Conservation (phyloP, 2,888 invertebrate species). For the Tanytarsus gracilentus region DNA sequence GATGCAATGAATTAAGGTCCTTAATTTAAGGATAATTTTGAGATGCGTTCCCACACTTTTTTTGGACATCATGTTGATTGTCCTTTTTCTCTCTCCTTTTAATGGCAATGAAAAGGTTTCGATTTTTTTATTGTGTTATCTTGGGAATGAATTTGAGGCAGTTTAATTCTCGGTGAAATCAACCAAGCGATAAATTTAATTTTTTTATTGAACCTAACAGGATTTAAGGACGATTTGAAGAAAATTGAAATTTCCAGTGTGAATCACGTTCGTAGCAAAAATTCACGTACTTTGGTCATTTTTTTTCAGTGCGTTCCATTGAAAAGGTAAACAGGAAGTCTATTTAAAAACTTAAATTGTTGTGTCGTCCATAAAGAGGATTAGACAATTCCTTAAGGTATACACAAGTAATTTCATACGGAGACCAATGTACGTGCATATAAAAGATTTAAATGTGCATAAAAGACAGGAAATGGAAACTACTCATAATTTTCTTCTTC, state of each 20-base stretch:
- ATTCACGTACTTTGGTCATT: constrained; percentile 5
- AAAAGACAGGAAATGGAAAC: constrained; percentile 23
- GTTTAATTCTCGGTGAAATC: too few relatives aligned
- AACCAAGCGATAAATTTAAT: too few relatives aligned
- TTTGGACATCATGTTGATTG: neutral
- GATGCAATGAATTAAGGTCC: constrained; percentile 4
- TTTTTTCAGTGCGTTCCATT: neutral
- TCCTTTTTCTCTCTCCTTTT: constrained; percentile 7
- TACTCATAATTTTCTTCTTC: neutral
- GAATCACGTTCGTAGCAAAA: constrained; percentile 2
- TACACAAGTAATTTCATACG: neutral
- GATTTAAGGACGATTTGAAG: too few relatives aligned
- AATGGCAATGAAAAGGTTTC: neutral
- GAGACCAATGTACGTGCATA: neutral
- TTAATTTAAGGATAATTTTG: neutral
- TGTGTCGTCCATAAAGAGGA: constrained; percentile 14
- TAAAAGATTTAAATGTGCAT: constrained; percentile 24
- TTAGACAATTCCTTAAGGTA: constrained; percentile 13
- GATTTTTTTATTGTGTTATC: neutral
- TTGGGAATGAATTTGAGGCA: too few relatives aligned
- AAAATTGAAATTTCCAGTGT: too few relatives aligned
- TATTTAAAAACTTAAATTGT: constrained; percentile 10
- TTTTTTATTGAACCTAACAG: neutral
- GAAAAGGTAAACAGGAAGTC: constrained; percentile 25
- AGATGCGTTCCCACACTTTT: neutral